Conservation (phyloP, 37 sponge, comb jelly and placozoan species). For the Axinella damicornis region DNA sequence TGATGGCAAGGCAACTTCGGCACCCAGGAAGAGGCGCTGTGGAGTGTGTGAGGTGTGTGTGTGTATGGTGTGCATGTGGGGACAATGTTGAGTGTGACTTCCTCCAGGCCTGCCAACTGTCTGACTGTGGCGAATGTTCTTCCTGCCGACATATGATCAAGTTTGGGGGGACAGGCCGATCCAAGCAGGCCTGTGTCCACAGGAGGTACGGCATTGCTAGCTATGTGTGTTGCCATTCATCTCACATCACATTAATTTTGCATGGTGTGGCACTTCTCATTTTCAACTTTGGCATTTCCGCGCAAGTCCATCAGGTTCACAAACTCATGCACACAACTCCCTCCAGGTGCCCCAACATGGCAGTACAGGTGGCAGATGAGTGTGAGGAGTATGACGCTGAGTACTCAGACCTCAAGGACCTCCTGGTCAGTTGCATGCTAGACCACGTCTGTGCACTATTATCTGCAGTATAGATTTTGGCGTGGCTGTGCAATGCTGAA, state of each 20-base stretch:
- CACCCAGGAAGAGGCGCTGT: slow-evolving; percentile 73
- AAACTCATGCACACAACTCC: no score
- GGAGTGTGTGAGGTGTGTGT: slow-evolving; percentile 80
- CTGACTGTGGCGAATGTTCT: slow-evolving; percentile 87
- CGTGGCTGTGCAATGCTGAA: no score
- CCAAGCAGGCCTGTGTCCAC: slow-evolving; percentile 83
- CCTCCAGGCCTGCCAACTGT: slow-evolving; percentile 59
- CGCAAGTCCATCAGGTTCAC: no score
- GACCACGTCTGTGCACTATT: no score
- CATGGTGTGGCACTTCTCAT: no score
- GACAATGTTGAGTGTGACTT: neutral
- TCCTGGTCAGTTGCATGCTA: no score
- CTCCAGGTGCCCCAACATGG: slow-evolving; percentile 82
- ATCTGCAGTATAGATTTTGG: no score
- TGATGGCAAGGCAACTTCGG: slow-evolving; percentile 58
- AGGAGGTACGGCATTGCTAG: slow-evolving; percentile 34
- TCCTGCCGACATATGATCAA: slow-evolving; percentile 84
- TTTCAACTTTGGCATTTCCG: no score
- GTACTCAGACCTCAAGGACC: neutral
- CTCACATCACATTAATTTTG: neutral
- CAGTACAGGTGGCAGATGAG: slow-evolving; percentile 62
- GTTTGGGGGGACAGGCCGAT: slow-evolving; percentile 88
- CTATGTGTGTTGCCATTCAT: neutral
- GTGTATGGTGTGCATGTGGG: no score
- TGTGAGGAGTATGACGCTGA: slow-evolving; percentile 39